Conservation (phyloP, 2,888 invertebrate species). For the Drosophila mayaguana region DNA sequence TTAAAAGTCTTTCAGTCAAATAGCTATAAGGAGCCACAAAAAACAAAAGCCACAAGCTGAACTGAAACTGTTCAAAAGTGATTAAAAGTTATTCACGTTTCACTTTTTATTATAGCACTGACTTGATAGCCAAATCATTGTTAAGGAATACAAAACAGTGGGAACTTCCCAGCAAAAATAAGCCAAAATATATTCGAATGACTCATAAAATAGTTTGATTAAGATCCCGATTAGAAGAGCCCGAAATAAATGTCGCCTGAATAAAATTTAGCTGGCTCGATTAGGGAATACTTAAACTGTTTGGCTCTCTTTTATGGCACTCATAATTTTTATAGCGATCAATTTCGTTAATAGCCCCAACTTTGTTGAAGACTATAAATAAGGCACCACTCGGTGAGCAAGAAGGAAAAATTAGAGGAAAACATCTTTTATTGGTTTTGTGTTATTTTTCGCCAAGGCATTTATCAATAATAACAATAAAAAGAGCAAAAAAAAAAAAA, state of each 20-base stretch:
- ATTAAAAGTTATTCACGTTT: neutral
- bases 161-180: neutral
- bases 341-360: slow-evolving; percentile 78
- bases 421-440: slow-evolving; percentile 37
- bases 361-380: slow-evolving; percentile 57
- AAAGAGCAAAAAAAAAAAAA: neutral
- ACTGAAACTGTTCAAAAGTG: neutral
- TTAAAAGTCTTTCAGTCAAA: neutral
- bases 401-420: slow-evolving; percentile 21
- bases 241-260: slow-evolving; percentile 41
- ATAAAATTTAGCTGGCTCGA: slow-evolving; percentile 46
- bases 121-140: too few relatives aligned
- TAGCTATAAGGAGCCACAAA: neutral
- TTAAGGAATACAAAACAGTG: neutral
- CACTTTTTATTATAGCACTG: neutral
- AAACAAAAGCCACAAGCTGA: too few relatives aligned
- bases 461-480: neutral
- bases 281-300: slow-evolving; percentile 60
- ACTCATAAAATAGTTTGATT: slow-evolving; percentile 37
- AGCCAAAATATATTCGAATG: neutral
- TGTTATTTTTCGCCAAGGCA: neutral
- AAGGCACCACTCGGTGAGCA: slow-evolving; percentile 17
- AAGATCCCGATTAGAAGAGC: slow-evolving; percentile 65
- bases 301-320: slow-evolving; percentile 58
- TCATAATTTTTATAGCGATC: slow-evolving; percentile 82